phyloP scores from a whole-genome alignment of 1,140 invertebrate genomes.

The Diploscapter pachys region DNA sequence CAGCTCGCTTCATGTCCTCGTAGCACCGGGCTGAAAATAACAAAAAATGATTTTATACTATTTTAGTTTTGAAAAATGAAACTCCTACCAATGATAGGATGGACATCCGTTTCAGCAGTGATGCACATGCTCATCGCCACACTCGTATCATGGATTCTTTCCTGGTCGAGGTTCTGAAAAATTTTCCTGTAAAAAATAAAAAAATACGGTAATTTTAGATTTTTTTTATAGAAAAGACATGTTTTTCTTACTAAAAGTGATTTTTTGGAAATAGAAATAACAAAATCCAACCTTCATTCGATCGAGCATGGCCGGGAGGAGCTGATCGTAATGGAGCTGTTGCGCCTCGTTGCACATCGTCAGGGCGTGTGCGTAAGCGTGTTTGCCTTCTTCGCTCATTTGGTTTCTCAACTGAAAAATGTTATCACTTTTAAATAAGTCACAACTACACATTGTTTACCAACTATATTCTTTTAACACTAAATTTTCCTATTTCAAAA shows the following conservation, averaged over 20 bases:
- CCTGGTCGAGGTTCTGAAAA: constrained; percentile 39
- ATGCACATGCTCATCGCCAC: constrained; percentile 44
- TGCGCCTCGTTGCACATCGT: constrained; percentile 48
- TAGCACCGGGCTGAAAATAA: constrained; percentile 47
- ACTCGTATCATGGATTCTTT: constrained; percentile 48
- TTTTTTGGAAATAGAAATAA: constrained; percentile 10
- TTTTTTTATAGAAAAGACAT: too few species aligned
- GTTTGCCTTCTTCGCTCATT: constrained; percentile 53
- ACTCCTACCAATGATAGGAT: constrained; percentile 17
- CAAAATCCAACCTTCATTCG: constrained; percentile 34
- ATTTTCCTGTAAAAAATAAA: too few species aligned
- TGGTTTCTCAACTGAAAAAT: constrained; percentile 39
- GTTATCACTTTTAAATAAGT: too few species aligned
- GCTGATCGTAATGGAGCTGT: constrained; percentile 39
- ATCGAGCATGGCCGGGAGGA: constrained; percentile 51
- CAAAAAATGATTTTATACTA: constrained; percentile 19
- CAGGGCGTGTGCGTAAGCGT: constrained; percentile 43
- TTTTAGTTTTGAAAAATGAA: constrained; percentile 7
- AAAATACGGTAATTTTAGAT: too few species aligned
- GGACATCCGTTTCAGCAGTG: constrained; percentile 46
- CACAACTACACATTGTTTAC: too few species aligned
- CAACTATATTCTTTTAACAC: too few species aligned
- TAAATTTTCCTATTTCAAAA: too few species aligned
- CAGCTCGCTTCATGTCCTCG: constrained; percentile 47
- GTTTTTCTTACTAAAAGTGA: too few species aligned